phyloP scores from a whole-genome alignment of 92 coral and sea anemone species.

The Diadumene lineata region DNA sequence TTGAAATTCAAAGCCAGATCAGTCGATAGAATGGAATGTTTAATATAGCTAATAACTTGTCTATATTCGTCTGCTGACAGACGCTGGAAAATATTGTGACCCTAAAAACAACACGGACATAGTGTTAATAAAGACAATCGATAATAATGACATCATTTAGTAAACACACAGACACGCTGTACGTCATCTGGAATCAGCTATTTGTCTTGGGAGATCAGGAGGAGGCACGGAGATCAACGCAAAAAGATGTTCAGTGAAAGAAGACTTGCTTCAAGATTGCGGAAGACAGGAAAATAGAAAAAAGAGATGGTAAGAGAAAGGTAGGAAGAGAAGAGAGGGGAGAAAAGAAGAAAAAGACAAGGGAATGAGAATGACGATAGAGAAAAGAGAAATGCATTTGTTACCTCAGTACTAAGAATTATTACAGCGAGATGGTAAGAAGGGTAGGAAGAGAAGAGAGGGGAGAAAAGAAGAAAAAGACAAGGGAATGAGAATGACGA shows the following conservation, averaged over 20 bases:
- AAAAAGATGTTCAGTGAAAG: background rate
- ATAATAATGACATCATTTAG: background rate
- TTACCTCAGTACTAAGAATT: constrained; percentile 96
- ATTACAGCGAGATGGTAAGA: constrained; percentile 60
- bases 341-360: background rate
- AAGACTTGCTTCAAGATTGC: background rate
- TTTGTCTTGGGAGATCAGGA: too few relatives aligned
- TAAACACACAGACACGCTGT: background rate
- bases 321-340: background rate
- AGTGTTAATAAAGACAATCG: background rate
- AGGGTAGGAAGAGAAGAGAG: background rate
- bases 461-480: background rate
- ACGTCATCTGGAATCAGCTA: background rate
- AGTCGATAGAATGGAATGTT: constrained; percentile 95
- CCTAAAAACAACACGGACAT: constrained; percentile 44
- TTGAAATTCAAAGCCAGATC: constrained; percentile 95
- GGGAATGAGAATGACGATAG: background rate
- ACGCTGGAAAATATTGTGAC: constrained; percentile 96
- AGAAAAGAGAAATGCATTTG: background rate
- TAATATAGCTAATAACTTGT: constrained; percentile 91
- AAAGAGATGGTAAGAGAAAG: background rate
- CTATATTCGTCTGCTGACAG: constrained; percentile 92
- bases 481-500: background rate
- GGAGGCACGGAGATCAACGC: too few relatives aligned
- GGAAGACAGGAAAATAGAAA: background rate